Base-by-base conservation (phyloP, 2,888 invertebrate species). In the Conchocele bisecta region DNA sequence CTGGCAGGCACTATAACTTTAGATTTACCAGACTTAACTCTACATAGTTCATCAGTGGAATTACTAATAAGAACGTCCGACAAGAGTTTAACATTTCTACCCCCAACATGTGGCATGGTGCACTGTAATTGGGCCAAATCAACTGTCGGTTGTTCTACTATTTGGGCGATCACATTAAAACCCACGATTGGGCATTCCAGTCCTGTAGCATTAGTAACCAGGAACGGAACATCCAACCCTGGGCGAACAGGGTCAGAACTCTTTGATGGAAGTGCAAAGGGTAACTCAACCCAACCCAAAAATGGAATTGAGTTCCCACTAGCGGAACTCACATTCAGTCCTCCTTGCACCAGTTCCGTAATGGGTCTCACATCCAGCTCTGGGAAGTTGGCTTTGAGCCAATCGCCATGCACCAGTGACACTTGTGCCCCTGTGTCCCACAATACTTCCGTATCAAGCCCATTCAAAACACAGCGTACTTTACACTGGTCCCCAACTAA, bases 391-490 rank as follows among this genome's bases (percentile, higher is more conserved):
- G 35, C 15, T 0, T 28, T 28, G 3, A 68, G 44, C 50, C 35
- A 48, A 20, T 35, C 31, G 7, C 37, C 41, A 35, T 44, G 42
- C 1, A 70, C 26, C 24, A 70, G 26, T 5, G 64, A 70, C 26
- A 59, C 54, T 31, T 70, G 58, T 13, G 59, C 70, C 13, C 64
- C 59, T 41, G 56, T 64, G 28, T 64, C 64, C 64, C 64, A 64
- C 31, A 64, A 41, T 13, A 42, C 64, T 26, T 53, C 1, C 39
- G n/a, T 11, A 0, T 3, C 2, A 6, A 37, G 9, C 5, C 37
- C 39, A 26, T 46, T 28, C 24, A 64, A 28, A 15, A 3, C 20
- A 46, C 33, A 44, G 0, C 20, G 3, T 17, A 64, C 54, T 2
- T 39, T 2, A 46, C 64, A 56, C 29, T 51, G n/a, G 9, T 24